These are phyloP conservation scores for Mechanitis mazaeus DNA, from an alignment of 2,888 invertebrate genomes.

Conservation along the genomic window DNA sequence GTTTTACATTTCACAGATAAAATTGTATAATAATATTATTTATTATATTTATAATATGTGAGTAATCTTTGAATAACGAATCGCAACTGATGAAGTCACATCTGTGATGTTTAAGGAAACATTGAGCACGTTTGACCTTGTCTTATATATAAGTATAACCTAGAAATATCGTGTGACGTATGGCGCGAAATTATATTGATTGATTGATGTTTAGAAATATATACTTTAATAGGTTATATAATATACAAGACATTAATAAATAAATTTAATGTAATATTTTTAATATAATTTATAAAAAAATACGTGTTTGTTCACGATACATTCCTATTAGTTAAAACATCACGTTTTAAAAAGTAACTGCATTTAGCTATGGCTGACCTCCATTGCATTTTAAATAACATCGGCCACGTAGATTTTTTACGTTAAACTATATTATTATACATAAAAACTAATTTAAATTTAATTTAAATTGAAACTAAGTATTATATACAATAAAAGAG, in stretches of 20 bases:
- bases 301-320: conserved; percentile 37
- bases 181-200: conserved; percentile 35
- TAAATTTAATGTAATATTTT: no score
- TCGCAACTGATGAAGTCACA: conserved; percentile 25
- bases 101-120: conserved; percentile 37
- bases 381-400: conserved; percentile 49
- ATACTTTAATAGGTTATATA: no score
- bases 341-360: conserved; percentile 47
- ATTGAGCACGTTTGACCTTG: conserved; percentile 48
- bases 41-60: conserved; percentile 32
- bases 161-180: not conserved
- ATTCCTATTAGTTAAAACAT: conserved; percentile 24
- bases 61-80: conserved; percentile 17
- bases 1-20: no score
- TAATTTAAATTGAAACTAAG: no score
- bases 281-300: no score
- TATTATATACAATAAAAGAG: no score
- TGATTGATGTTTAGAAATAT: conserved; percentile 45
- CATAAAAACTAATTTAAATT: not conserved
- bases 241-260: no score
- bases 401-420: not conserved
- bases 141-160: conserved; percentile 14
- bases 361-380: conserved; percentile 44
- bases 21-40: no score
- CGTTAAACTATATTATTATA: not conserved